Base-by-base conservation (phyloP, 2,797 vertebrate species). In the Girardinus metallicus region DNA sequence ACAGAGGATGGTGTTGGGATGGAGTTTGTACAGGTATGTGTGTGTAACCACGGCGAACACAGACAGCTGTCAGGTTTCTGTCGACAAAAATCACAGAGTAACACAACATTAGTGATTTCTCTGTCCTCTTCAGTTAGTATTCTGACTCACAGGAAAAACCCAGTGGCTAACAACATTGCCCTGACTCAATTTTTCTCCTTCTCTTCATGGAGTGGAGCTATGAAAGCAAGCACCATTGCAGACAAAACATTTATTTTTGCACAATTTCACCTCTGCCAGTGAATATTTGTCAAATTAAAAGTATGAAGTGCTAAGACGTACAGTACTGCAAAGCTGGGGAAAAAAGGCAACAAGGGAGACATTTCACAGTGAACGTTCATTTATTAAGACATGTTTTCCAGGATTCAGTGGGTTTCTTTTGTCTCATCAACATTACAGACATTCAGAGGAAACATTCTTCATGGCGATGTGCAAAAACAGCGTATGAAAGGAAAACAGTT, bases 381-480 rank as follows among this genome's bases (percentile, higher is more conserved):
- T 95, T 92, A 94, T 93, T 93, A 85, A 87, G 88, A 91, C 82
- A 64, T 86, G 66, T 81, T 87, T 83, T 86, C 74, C 80, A 78
- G 83, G 82, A 73, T 73, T 83, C 5, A 46, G 55, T 76, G 75
- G n/a, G 47, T 72, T 82, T 84, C 44, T 86, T 88, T 88, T 77
- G 78, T 84, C 77, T 88, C 83, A 21, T 80, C 68, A 72, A 77
- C 79, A 39, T 78, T 83, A 90, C 84, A 89, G 79, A 94, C 91
- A 90, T 91, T 92, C 90, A 92, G 82, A 92, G 83, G 83, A 89
- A 89, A 92, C 92, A 89, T 91, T 92, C 90, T 93, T 86, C 83
- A 87, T 11, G 81, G 88, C 71, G 55, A 91, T 93, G 92, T 94
- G 89, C 92, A 93, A 94, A 72, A 90, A 84, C 83, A 82, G 82